Base-by-base conservation (phyloP, 1,140 invertebrate species). In the Bombus balteatus region DNA sequence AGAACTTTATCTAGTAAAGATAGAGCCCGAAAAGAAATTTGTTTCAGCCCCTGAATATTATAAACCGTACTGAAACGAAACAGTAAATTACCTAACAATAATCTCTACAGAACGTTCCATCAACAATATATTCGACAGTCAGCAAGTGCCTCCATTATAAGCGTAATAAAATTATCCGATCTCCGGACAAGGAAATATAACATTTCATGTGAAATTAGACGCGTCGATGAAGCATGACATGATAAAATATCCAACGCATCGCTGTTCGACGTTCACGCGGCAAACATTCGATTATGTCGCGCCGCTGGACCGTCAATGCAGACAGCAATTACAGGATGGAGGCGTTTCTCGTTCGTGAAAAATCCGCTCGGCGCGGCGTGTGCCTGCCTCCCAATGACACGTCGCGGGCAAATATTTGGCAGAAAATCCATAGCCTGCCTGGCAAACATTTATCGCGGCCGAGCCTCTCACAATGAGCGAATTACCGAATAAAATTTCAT, bases 321-420 rank as follows among this genome's bases (percentile, higher is more conserved):
- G 83, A 84, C 83, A 79, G 83, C 83, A 84, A 84, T 84, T 79
- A 84, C 76, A 72, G 76, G 70, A 37, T 8, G 82, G 76, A 53
- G 74, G 73, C 34, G n/a, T 62, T 70, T 57, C 83, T 78, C 73
- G 53, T 78, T 34, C 37, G 65, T 65, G 82, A 83, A 83, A 83
- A 83, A 78, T 62, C 59, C 28, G 59, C 47, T 53, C 47, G 18
- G 47, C 25, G 28, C 47, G 6, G 43, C 25, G 39, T 5, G 72
- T 43, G 32, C 71, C 47, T 53, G 47, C 39, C n/a, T 22, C 32
- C 32, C n/a, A 68, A 47, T 79, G 83, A 84, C 83, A 79, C 76
- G 83, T 84, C 76, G 83, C 39, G 68, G 41, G 66, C 68, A 84
- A 84, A 84, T 84, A 84, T 84, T 84, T 84, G 83, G 76, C 83